Percentiles rank a stretch among this genome's conserved stretches.
Conservation (phyloP, 1,140 invertebrate genomes). For the Solen grandis region DNA sequence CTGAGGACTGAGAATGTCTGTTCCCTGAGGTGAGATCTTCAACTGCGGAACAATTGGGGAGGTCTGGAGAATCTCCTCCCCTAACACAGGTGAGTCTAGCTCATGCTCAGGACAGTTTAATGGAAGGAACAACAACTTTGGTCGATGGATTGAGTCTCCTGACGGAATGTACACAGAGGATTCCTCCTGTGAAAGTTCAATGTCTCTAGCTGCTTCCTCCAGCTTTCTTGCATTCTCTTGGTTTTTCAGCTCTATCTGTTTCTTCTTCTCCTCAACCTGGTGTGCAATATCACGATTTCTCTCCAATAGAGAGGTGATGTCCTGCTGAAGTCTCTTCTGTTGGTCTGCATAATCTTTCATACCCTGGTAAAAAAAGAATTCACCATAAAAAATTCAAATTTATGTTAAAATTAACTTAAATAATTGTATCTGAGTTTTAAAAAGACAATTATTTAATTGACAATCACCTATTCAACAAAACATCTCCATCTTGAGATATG, state of each 20-base stretch:
- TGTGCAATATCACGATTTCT: slow-evolving; percentile 71
- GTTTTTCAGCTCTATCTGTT: slow-evolving; percentile 56
- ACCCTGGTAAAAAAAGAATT: slow-evolving; percentile 66
- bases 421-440: too few species aligned
- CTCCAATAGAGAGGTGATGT: slow-evolving; percentile 72
- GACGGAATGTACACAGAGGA: slow-evolving; percentile 60
- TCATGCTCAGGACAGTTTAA: slow-evolving; percentile 57
- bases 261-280: slow-evolving; percentile 68
- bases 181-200: slow-evolving; percentile 10
- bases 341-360: slow-evolving; percentile 81
- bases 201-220: slow-evolving; percentile 44
- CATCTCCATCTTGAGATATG: too few species aligned
- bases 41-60: slow-evolving; percentile 18
- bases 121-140: slow-evolving; percentile 59
- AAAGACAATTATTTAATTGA: too few species aligned
- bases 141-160: slow-evolving; percentile 61
- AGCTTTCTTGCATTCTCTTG: slow-evolving; percentile 55
- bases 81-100: slow-evolving; percentile 70
- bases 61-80: slow-evolving; percentile 29
- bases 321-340: slow-evolving; percentile 75
- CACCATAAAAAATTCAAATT: too few species aligned
- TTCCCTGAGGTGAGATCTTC: slow-evolving; percentile 58
- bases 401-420: too few species aligned
- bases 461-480: too few species aligned
- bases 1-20: slow-evolving; percentile 74